A percentile compares a stretch with the other conserved stretches of the same genome.
Conservation (phyloP, 2,113 vertebrate species). For the Gambusia affinis region DNA sequence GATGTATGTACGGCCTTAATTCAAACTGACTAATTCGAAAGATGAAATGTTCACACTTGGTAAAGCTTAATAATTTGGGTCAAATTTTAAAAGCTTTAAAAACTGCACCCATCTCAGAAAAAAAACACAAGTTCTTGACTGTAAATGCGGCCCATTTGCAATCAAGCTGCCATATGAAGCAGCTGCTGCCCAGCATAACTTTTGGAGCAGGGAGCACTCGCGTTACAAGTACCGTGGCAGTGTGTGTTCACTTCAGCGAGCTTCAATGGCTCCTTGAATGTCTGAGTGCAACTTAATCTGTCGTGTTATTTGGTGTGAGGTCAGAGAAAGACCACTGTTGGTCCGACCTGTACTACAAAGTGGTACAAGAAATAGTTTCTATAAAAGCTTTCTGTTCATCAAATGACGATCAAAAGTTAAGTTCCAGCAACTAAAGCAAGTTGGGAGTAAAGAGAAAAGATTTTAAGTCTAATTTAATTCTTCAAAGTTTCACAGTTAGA, state of each 20-base stretch:
- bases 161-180: conserved; percentile 4
- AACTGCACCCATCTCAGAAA: not conserved
- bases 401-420: not conserved
- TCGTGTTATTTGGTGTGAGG: conserved; percentile 54
- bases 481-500: not conserved
- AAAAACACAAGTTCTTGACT: conserved; percentile 12
- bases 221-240: conserved; percentile 45
- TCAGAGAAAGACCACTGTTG: conserved; percentile 30
- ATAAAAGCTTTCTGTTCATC: not conserved
- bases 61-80: not conserved
- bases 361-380: not conserved
- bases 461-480: not conserved
- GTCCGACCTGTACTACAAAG: conserved; percentile 1
- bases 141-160: not conserved
- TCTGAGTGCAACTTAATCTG: conserved; percentile 62
- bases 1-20: not conserved
- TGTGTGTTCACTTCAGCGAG: conserved; percentile 17
- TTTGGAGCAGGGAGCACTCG: conserved; percentile 42
- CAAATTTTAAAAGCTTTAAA: not conserved
- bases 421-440: not conserved
- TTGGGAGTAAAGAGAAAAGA: not conserved
- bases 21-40: not conserved
- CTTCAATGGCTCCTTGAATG: conserved; percentile 50
- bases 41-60: not conserved
- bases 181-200: conserved; percentile 26